A percentile compares a stretch with the other conserved stretches of the same genome.
Evolutionary conservation across 2,113 vertebrate genomes (phyloP).

Genomic region (Odontophorus gujanensis): DNA sequence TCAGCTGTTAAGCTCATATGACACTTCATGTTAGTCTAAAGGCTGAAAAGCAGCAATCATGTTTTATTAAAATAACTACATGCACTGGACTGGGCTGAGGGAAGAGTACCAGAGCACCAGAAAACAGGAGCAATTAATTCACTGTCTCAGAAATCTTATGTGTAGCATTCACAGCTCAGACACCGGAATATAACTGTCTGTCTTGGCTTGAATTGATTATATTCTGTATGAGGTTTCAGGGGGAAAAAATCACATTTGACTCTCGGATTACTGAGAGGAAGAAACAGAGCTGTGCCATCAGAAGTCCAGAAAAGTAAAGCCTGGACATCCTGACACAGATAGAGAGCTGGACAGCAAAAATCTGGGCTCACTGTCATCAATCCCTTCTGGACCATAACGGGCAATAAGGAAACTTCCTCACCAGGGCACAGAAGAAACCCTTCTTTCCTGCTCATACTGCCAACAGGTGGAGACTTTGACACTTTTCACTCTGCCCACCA

Average conservation of each 20-base stretch:
- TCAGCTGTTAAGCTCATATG: constrained; percentile 40
- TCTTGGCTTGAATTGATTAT: not conserved
- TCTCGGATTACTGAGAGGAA: not conserved
- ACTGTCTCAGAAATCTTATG: not conserved
- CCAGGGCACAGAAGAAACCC: not conserved
- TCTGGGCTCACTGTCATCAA: not conserved
- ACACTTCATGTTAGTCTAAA: constrained; percentile 61
- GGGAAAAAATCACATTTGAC: not conserved
- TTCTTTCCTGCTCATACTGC: not conserved
- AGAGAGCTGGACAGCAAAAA: not conserved
- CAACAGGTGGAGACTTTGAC: not conserved
- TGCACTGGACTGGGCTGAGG: not conserved
- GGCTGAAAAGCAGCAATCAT: constrained; percentile 51
- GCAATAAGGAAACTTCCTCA: not conserved
- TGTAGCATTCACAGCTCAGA: not conserved
- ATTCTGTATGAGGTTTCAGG: not conserved
- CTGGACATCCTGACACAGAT: not conserved
- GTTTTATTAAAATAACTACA: constrained; percentile 63
- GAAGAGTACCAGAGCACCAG: not conserved
- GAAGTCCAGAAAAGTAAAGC: not conserved
- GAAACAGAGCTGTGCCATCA: not conserved
- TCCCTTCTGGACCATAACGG: not conserved
- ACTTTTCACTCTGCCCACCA: not conserved
- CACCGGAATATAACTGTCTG: not conserved
- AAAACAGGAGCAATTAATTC: constrained; percentile 30